Evolutionary conservation across 2,113 vertebrate species (phyloP), one percentile per base, ranked within the genome.

Genomic region (Ailuropoda melanoleuca): DNA sequence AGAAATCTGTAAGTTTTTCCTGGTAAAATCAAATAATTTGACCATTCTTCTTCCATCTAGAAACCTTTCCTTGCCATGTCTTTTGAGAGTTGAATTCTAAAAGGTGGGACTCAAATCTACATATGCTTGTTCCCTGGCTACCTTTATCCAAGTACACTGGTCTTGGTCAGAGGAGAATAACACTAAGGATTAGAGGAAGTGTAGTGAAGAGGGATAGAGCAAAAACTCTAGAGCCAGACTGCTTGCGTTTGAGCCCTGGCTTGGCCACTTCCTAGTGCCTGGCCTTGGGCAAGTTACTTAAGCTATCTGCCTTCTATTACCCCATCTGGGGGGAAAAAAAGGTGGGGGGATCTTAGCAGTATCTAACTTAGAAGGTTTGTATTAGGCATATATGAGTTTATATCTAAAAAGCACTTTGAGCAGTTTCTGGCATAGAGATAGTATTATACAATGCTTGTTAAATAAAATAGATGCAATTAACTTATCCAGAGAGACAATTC

Each of bases 401-500:
- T 13, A n/a, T 21, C 29, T 43, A 50, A 46, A 93, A 48, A 50
- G 7, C 13, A n/a, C 43, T 75, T 62, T 31, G 23, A 89, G 72
- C 48, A 58, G 29, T 14, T 75, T 12, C 62, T 75, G 84, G 50
- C 93, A 85, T 37, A 68, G 46, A 75, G 37, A 37, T 17, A 23
- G 37, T 29, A 55, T 92, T 97, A 86, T 50, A 53, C 83, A 92
- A 94, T 7, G 50, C 55, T 74, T 62, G 37, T 66, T 86, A 84
- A 92, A 84, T 84, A 90, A 87, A 98, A 82, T 0, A 86, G 55
- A 86, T 4, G 15, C 72, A 82, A 88, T 83, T 86, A 78, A 68
- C 56, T 60, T 56, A 83, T 80, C 81, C 87, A 84, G 60, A 68
- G 62, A 34, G 39, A 92, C 83, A 83, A 93, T 14, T 95, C 68